Evolutionary conservation across 1,140 invertebrate species (phyloP).

Genomic region (Acromyrmex charruanus): DNA sequence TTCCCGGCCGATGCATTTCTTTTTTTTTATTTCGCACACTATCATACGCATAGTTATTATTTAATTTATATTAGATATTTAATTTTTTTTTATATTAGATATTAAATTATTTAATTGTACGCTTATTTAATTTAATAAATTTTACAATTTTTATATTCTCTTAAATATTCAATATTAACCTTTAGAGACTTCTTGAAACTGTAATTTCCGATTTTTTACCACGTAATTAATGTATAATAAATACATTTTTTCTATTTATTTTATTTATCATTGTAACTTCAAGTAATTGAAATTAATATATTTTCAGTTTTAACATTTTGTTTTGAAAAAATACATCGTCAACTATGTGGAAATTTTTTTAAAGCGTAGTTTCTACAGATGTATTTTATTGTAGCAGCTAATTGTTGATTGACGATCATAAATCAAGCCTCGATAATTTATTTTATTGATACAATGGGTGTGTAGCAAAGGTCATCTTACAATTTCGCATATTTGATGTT

Average conservation of each 20-base stretch:
- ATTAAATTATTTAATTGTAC: not conserved
- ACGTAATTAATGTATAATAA: not conserved
- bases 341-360: not conserved
- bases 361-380: not conserved
- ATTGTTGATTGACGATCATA: not conserved
- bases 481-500: not conserved
- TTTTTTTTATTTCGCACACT: not conserved
- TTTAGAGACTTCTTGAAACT: not conserved
- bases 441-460: not conserved
- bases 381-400: not conserved
- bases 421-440: not conserved
- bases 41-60: not conserved
- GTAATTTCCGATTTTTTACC: not conserved
- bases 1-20: conserved; percentile 92
- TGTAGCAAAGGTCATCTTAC: not conserved
- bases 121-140: not conserved
- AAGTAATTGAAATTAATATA: not conserved
- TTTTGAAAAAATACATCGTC: not conserved
- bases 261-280: not conserved
- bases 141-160: not conserved
- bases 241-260: not conserved
- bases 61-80: too few species aligned
- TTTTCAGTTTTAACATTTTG: not conserved
- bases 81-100: not conserved
- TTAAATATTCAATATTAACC: not conserved